Evolutionary conservation across 2,888 invertebrate genomes (phyloP).

Genomic region (Drosophila mimetica): DNA sequence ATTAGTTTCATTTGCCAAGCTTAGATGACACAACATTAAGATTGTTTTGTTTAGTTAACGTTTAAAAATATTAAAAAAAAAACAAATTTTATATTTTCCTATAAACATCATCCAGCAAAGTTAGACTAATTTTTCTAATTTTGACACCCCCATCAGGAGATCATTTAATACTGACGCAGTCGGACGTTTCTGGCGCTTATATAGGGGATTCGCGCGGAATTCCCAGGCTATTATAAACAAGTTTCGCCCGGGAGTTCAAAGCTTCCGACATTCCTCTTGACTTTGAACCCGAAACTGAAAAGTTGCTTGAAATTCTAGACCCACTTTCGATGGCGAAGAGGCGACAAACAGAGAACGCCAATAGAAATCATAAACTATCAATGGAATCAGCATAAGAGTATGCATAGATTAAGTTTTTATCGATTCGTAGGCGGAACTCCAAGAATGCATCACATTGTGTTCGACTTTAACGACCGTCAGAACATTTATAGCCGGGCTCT

Average conservation of each 20-base stretch:
- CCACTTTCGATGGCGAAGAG: constrained; percentile 38
- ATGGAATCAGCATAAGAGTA: constrained; percentile 24
- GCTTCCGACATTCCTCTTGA: constrained; percentile 37
- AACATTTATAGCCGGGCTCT: constrained; percentile 41
- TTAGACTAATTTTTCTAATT: neutral
- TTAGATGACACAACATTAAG: too few species aligned
- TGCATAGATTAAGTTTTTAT: constrained; percentile 40
- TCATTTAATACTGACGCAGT: constrained; percentile 6
- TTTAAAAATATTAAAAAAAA: too few species aligned
- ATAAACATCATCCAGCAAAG: too few species aligned
- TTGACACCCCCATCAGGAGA: neutral
- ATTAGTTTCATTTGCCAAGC: too few species aligned
- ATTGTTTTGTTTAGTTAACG: too few species aligned
- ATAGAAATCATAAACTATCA: constrained; percentile 24
- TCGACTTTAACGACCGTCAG: constrained; percentile 40
- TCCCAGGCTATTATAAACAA: constrained; percentile 27
- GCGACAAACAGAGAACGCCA: constrained; percentile 4
- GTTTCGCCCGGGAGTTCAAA: constrained; percentile 29
- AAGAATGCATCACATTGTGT: constrained; percentile 45
- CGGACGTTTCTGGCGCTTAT: constrained; percentile 14
- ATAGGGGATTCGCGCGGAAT: constrained; percentile 25
- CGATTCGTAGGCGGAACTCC: constrained; percentile 49
- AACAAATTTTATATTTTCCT: too few species aligned
- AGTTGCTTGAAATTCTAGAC: constrained; percentile 20
- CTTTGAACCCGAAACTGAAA: constrained; percentile 40